Evolutionary conservation across 92 coral and sea anemone genomes (phyloP).

Genomic region (Porites cylindrica): DNA sequence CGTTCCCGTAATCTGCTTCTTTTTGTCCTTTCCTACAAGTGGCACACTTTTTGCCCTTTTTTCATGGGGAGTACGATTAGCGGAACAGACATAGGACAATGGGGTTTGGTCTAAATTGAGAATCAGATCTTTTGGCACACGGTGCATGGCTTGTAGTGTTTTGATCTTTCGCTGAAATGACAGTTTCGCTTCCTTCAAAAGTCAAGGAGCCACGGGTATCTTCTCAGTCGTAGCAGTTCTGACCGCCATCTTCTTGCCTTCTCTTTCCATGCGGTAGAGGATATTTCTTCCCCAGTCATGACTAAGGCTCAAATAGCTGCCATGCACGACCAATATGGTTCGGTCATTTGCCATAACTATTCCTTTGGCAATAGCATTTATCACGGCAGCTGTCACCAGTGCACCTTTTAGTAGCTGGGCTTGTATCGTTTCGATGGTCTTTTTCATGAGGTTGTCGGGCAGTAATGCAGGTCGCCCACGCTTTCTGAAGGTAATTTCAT

Average conservation of each 20-base stretch:
- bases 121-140: background rate
- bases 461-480: too few species aligned
- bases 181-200: conserved; percentile 49
- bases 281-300: conserved; percentile 49
- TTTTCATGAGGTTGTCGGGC: too few species aligned
- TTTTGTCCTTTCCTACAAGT: conserved; percentile 48
- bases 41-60: conserved; percentile 7
- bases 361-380: too few species aligned
- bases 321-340: too few species aligned
- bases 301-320: too few species aligned
- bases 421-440: too few species aligned
- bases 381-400: too few species aligned
- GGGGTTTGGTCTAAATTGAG: conserved; percentile 52
- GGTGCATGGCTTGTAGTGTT: conserved; percentile 45
- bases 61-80: too few species aligned
- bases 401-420: too few species aligned
- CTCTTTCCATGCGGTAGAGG: conserved; percentile 49
- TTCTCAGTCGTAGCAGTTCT: conserved; percentile 43
- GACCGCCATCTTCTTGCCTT: conserved; percentile 45
- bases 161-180: conserved; percentile 49
- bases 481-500: too few species aligned
- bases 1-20: conserved; percentile 34
- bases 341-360: too few species aligned
- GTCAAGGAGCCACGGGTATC: conserved; percentile 42
- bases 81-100: conserved; percentile 4